phyloP scores from a whole-genome alignment of 1,140 invertebrate species.

The Sycobia sp. region DNA sequence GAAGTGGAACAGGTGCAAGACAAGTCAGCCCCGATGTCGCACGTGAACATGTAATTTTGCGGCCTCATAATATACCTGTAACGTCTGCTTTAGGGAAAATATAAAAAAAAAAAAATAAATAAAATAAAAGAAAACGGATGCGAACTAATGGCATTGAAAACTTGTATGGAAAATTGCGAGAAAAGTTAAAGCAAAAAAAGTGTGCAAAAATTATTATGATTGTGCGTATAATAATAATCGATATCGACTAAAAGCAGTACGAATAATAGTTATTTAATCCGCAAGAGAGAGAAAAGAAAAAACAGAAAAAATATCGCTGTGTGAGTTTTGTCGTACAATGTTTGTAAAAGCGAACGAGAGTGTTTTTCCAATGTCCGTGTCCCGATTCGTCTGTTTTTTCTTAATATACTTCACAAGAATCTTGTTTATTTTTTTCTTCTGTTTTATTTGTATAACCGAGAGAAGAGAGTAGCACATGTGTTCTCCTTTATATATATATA shows the following conservation, averaged over 20 bases:
- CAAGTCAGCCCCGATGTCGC: slow-evolving; percentile 21
- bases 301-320: slow-evolving; percentile 28
- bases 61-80: slow-evolving; percentile 1
- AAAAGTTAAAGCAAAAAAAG: slow-evolving; percentile 9
- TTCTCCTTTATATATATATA: slow-evolving; percentile 29
- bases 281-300: background rate
- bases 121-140: slow-evolving; percentile 9
- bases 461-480: slow-evolving; percentile 10
- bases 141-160: slow-evolving; percentile 16
- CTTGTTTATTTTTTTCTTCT: slow-evolving; percentile 30
- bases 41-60: slow-evolving; percentile 7
- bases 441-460: slow-evolving; percentile 25
- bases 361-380: slow-evolving; percentile 28
- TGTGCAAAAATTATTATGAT: slow-evolving; percentile 26
- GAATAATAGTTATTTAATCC: background rate
- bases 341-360: slow-evolving; percentile 15
- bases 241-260: slow-evolving; percentile 6
- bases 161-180: background rate
- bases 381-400: slow-evolving; percentile 30
- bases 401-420: slow-evolving; percentile 24
- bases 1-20: background rate
- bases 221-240: slow-evolving; percentile 14
- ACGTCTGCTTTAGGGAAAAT: no score
- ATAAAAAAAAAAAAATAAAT: slow-evolving; percentile 9
- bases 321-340: slow-evolving; percentile 30